Percentiles rank a stretch among this genome's conserved stretches.
Evolutionary conservation across 1,140 invertebrate species (phyloP).

Genomic region (Pseudomyrmex cubaensis): DNA sequence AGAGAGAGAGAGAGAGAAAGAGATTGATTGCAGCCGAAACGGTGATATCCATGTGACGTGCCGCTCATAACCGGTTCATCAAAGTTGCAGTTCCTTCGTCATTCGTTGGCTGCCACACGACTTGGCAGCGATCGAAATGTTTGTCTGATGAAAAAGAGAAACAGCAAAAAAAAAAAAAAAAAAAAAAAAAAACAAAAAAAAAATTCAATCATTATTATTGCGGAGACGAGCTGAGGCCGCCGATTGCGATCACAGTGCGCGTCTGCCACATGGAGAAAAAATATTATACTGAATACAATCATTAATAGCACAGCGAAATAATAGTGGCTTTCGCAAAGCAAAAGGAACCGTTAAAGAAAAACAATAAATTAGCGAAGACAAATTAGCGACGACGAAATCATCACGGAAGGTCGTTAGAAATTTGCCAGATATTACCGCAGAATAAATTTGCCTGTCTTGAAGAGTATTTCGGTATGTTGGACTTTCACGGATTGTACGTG

Average conservation of each 20-base stretch:
- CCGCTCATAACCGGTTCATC: conserved; percentile 76
- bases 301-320: conserved; percentile 48
- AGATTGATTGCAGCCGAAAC: conserved; percentile 67
- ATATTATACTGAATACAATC: conserved; percentile 52
- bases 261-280: conserved; percentile 34
- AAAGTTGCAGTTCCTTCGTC: conserved; percentile 70
- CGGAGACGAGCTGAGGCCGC: conserved; percentile 22
- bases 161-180: not conserved
- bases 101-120: conserved; percentile 68
- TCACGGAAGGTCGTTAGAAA: not conserved
- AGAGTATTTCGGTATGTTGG: not conserved
- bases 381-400: not conserved
- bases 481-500: conserved; percentile 17
- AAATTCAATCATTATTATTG: conserved; percentile 66
- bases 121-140: conserved; percentile 63
- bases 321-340: conserved; percentile 14
- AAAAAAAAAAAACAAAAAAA: not conserved
- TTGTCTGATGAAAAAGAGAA: conserved; percentile 45
- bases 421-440: not conserved
- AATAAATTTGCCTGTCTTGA: conserved; percentile 1
- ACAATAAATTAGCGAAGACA: conserved; percentile 6
- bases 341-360: conserved; percentile 6
- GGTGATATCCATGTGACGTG: conserved; percentile 74
- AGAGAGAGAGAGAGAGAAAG: conserved; percentile 59
- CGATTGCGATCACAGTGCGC: conserved; percentile 8